Evolutionary conservation across 1,140 invertebrate genomes (phyloP), one percentile per base, ranked within the genome.

Genomic region (Hypsibius dujardini): DNA sequence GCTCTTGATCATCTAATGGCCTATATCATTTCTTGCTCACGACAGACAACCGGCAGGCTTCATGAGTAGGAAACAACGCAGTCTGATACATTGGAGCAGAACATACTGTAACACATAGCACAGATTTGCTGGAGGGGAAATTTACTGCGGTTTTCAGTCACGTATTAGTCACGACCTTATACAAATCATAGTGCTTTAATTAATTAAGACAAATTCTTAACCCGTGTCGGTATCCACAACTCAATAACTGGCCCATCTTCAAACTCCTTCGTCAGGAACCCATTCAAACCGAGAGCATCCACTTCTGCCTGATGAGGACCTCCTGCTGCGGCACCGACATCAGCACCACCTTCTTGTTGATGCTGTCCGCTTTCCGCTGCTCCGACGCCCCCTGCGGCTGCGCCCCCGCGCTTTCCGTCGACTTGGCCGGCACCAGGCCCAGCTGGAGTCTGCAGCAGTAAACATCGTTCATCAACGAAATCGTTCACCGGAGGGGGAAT

Each of bases 241-340:
- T 67, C 62, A 67, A 67, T 67, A 42, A 67, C 42, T 7, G 62
- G 42, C 12, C 62, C 62, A 3, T 15, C 12, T 15, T 67, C 62
- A 42, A 67, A 67, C 12, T 3, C 62, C 28, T 28, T 28, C 28
- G 28, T 28, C 28, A 28, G 28, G 28, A 28, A 28, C 62, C 3
- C 62, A 15, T 67, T 67, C 62, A 67, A 7, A 12, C 12, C 12
- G 62, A 7, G 3, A 67, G 12, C 3, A 67, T 67, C 62, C 62
- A 67, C 62, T 67, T 67, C 62, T 67, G 62, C 42, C 62, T 12
- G 62, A 67, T 42, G 62, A 67, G 12, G 3, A 15, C 62, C 7
- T 67, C 62, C 42, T 45, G 12, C 62, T 15, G 62, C 12, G 62
- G 62, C 12, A 15, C 12, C 62, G 62, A 67, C 62, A 67, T 12